A percentile compares a stretch with the other conserved stretches of the same genome.
These are phyloP conservation scores for Melanerpes aurifrons DNA, from an alignment of 2,113 vertebrate genomes.

Conservation along the genomic window DNA sequence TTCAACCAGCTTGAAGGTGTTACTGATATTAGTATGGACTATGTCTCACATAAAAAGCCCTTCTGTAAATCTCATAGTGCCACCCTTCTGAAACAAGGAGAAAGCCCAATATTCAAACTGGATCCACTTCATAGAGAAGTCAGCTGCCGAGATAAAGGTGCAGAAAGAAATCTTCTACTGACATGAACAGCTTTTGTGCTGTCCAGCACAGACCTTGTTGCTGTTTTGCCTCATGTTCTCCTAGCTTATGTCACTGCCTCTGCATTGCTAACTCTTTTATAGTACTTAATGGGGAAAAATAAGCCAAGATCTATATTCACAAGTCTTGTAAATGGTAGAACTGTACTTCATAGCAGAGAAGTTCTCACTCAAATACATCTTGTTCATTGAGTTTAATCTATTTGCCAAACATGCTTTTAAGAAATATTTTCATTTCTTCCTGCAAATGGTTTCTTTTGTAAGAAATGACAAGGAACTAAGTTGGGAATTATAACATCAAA, in stretches of 20 bases:
- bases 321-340: neutral
- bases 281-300: neutral
- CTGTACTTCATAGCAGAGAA: neutral
- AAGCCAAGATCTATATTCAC: neutral
- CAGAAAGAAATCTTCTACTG: neutral
- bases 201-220: neutral
- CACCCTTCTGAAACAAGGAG: too few relatives aligned
- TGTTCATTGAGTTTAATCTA: slow-evolving; percentile 22
- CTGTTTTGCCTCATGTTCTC: neutral
- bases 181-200: neutral
- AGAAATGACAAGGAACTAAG: slow-evolving; percentile 64
- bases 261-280: neutral
- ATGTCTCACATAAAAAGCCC: too few relatives aligned
- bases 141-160: too few relatives aligned
- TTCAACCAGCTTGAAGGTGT: too few relatives aligned
- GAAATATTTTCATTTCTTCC: slow-evolving; percentile 20
- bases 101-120: too few relatives aligned
- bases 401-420: slow-evolving; percentile 45
- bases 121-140: too few relatives aligned
- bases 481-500: slow-evolving; percentile 62
- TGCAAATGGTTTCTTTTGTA: neutral
- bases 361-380: slow-evolving; percentile 7
- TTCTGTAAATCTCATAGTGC: too few relatives aligned
- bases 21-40: too few relatives aligned
- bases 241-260: neutral